Conservation (phyloP, 2,113 vertebrate species). For the Strix uralensis region DNA sequence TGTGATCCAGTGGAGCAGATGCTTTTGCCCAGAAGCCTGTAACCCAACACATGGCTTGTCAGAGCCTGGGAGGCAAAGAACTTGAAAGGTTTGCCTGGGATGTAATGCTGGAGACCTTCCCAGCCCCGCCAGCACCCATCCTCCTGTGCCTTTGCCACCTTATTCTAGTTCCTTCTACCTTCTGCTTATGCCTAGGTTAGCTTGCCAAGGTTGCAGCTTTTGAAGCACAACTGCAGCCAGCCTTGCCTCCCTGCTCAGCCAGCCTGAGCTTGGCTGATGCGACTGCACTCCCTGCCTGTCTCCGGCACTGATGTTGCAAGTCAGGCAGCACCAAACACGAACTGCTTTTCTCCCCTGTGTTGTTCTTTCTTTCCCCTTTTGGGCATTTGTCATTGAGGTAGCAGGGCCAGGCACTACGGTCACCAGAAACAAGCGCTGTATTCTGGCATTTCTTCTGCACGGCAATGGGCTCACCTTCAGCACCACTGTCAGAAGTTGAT, state of each 20-base stretch:
- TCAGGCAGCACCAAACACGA: not conserved
- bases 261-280: not conserved
- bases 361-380: not conserved
- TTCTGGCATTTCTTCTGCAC: not conserved
- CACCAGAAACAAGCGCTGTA: not conserved
- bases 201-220: not conserved
- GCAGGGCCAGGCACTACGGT: not conserved
- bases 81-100: constrained; percentile 4
- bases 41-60: not conserved
- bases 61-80: constrained; percentile 4
- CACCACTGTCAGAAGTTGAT: not conserved
- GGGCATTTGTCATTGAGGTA: not conserved
- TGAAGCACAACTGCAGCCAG: not conserved
- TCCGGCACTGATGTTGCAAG: not conserved
- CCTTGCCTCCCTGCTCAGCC: not conserved
- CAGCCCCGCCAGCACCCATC: not conserved
- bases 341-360: not conserved
- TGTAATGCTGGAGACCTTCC: not conserved
- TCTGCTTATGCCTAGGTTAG: not conserved
- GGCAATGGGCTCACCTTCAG: not conserved
- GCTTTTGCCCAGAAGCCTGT: not conserved
- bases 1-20: not conserved
- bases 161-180: not conserved
- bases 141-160: not conserved
- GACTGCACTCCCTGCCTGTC: not conserved